Evolutionary conservation across 2,113 vertebrate genomes (phyloP).

Genomic region (Colinus virginianus): DNA sequence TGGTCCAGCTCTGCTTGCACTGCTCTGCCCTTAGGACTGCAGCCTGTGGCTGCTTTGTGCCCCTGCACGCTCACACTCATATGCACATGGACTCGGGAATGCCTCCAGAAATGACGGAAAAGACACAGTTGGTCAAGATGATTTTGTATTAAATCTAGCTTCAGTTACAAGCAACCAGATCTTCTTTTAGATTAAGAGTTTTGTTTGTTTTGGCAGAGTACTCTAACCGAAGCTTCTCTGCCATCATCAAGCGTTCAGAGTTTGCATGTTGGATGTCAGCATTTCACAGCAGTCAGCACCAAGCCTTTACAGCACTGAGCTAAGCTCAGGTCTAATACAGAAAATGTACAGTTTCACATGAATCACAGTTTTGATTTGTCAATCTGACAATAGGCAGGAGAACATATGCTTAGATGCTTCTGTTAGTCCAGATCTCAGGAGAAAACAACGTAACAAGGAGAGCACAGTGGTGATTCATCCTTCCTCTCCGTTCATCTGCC

Average conservation of each 20-base stretch:
- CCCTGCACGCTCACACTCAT: fast-evolving
- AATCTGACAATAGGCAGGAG: slow-evolving; percentile 38
- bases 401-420: slow-evolving; percentile 24
- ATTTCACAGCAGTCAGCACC: not conserved
- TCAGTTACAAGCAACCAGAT: not conserved
- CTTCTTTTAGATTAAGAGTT: not conserved
- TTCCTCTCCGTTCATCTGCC: slow-evolving; percentile 7
- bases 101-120: not conserved
- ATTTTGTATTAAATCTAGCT: not conserved
- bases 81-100: not conserved
- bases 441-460: not conserved
- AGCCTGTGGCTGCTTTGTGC: fast-evolving
- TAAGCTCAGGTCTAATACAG: not conserved
- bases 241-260: not conserved
- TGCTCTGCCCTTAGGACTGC: not conserved
- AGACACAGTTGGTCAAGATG: not conserved
- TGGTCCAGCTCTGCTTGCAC: not conserved
- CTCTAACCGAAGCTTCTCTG: not conserved
- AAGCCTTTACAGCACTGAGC: not conserved
- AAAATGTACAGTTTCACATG: slow-evolving; percentile 25
- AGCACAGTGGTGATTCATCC: not conserved
- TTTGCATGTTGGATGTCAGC: not conserved
- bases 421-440: slow-evolving; percentile 15
- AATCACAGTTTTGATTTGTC: slow-evolving; percentile 44
- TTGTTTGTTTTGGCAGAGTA: not conserved